Conservation (phyloP, 2,113 vertebrate species). For the Colinus virginianus region DNA sequence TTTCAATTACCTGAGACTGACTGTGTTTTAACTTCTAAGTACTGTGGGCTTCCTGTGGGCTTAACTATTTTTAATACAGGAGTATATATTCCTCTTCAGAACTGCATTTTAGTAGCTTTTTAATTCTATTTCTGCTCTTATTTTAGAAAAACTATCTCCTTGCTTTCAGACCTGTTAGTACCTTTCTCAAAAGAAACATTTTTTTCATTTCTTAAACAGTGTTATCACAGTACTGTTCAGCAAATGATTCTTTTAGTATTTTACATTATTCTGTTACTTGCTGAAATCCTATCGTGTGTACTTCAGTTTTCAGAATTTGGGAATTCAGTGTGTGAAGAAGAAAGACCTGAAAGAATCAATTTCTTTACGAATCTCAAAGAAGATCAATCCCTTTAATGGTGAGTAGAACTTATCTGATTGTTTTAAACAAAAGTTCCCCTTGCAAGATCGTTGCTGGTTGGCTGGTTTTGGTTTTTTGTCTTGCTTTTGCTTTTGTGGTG, state of each 20-base stretch:
- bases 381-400: constrained; percentile 96
- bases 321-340: constrained; percentile 97
- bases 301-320: constrained; percentile 96
- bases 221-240: neutral
- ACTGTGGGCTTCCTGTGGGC: neutral
- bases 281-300: constrained; percentile 36
- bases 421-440: neutral
- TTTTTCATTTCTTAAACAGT: neutral
- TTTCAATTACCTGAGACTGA: neutral
- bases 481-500: neutral
- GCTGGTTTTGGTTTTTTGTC: neutral
- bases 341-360: constrained; percentile 95
- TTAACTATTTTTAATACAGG: neutral
- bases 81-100: neutral
- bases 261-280: neutral
- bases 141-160: neutral
- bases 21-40: neutral
- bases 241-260: neutral
- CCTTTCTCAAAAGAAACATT: neutral
- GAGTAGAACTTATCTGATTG: constrained; percentile 61
- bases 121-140: neutral
- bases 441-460: neutral
- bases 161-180: neutral
- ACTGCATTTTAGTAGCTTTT: neutral
- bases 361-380: constrained; percentile 85